Conservation (phyloP, 2,888 invertebrate species). For the Pterostichus madidus region DNA sequence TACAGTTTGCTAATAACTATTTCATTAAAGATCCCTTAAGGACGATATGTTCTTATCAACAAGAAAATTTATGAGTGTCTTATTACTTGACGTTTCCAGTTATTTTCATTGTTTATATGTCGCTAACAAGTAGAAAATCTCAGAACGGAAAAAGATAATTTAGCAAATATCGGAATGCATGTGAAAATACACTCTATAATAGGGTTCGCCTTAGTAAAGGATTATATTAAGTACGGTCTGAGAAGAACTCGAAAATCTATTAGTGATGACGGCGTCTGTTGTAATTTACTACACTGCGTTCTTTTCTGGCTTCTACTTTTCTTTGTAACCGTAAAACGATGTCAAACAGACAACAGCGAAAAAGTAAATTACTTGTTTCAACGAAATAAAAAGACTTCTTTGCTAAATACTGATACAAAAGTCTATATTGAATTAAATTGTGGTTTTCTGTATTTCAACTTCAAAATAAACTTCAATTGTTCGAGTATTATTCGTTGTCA, state of each 20-base stretch:
- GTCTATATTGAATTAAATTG: slow-evolving; percentile 42
- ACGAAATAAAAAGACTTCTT: slow-evolving; percentile 48
- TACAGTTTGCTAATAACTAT: slow-evolving; percentile 11
- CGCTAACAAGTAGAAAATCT: slow-evolving; percentile 20
- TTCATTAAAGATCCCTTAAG: slow-evolving; percentile 24
- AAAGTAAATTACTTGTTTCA: slow-evolving; percentile 55
- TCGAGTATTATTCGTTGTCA: slow-evolving; percentile 16
- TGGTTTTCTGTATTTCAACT: slow-evolving; percentile 39
- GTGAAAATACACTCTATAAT: slow-evolving; percentile 12
- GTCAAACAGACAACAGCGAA: slow-evolving; percentile 56
- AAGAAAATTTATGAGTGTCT: background rate
- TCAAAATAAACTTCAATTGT: slow-evolving; percentile 36
- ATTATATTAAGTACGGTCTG: slow-evolving; percentile 45
- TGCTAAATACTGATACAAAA: slow-evolving; percentile 51
- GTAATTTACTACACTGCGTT: slow-evolving; percentile 53
- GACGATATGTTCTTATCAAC: slow-evolving; percentile 15
- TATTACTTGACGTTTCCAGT: background rate
- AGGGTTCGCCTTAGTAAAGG: slow-evolving; percentile 48
- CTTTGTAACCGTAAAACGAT: slow-evolving; percentile 56
- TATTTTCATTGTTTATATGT: slow-evolving; percentile 26
- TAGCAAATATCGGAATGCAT: slow-evolving; percentile 27
- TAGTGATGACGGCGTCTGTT: slow-evolving; percentile 51
- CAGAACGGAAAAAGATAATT: background rate
- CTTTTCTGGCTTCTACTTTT: slow-evolving; percentile 45
- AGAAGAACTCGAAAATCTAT: slow-evolving; percentile 56